Base-by-base conservation (phyloP, 2,888 invertebrate species). In the Notocelia uddmanniana region DNA sequence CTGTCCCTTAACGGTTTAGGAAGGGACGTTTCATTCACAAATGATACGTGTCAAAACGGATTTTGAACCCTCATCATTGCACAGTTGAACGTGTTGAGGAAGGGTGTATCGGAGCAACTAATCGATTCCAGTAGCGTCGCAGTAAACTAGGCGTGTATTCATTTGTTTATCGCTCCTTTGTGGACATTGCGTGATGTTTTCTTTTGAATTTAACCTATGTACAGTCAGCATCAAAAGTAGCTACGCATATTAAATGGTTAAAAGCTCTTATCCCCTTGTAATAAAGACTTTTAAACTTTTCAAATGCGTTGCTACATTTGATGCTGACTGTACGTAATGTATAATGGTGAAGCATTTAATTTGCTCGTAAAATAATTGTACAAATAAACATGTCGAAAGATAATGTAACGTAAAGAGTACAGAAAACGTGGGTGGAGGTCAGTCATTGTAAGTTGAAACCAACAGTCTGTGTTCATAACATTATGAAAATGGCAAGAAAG, bases 41-140 rank as follows among this genome's bases (percentile, higher is more conserved):
- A 71, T 60, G 66, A 71, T 71, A 70, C 66, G 59, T 60, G 71
- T 71, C 71, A 54, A 41, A 45, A 57, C 45, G 71, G 71, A 71
- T 71, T 71, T 71, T 71, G 50, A 54, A 71, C 71, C 71, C 71
- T 67, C 71, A 60, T 71, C 71, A 71, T 52, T 31, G 66, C 58
- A 41, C 66, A 66, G 59, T 55, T 59, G 66, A 67, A 71, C 66
- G 54, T 71, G 66, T 59, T 71, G 54, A 57, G 59, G 71, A 71
- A 67, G 71, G 71, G 71, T 60, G 71, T 60, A 66, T 60, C 67
- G 52, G 19, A 54, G 45, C 66, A 71, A 71, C 45, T 60, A 67
- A 71, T 71, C 71, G 71, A 71, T 71, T 52, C 19, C 26, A 21
- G 69, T 52, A 54, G 21, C 59, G 37, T 48, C 52, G 21, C 52